Evolutionary conservation across 2,888 invertebrate genomes (phyloP), one percentile per base, ranked within the genome.

Genomic region (Cactoblastis cactorum): DNA sequence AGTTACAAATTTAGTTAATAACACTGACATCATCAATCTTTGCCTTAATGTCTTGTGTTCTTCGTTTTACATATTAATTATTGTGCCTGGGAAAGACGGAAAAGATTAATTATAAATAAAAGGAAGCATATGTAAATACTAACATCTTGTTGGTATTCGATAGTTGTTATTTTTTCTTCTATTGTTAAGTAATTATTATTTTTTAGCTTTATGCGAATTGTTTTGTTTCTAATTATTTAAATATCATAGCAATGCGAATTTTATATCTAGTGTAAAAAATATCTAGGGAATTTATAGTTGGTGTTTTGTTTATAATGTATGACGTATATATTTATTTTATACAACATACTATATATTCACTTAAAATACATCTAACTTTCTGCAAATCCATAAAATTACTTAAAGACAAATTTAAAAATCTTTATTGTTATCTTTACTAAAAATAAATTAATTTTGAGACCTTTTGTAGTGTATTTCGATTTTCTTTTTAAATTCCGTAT

Each of bases 1-100:
- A 56, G 61, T 70, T 61, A 60, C 53, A 56, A 61, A 65, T 65
- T 61, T 61, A 56, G 50, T 55, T 56, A 54, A 54, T 54, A 54
- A 59, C 53, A 53, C 54, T 34, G 22, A 5, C 19, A 41, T 52
- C 55, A 59, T 59, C 45, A 57, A 57, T 59, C 59, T 54, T 55
- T 4, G 15, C 32, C 48, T 39, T 46, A 53, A 46, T 43, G 53
- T 12, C 12, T 28, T 50, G 24, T 50, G 51, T 51, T 37, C 15
- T 46, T 51, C 14, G 41, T 33, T 51, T 22, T 46, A 46, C 39
- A 24, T 51, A 46, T 51, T 45, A 46, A 46, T 33, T 51, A 33
- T 33, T 17, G 11, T 17, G 39, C 12, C 15, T 14, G 28, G 46
- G 37, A 35, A 14, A 24, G 33, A 19, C 53, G 28, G 46, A 33